phyloP scores from a whole-genome alignment of 2,888 invertebrate species.

The Esperia sulphurella region DNA sequence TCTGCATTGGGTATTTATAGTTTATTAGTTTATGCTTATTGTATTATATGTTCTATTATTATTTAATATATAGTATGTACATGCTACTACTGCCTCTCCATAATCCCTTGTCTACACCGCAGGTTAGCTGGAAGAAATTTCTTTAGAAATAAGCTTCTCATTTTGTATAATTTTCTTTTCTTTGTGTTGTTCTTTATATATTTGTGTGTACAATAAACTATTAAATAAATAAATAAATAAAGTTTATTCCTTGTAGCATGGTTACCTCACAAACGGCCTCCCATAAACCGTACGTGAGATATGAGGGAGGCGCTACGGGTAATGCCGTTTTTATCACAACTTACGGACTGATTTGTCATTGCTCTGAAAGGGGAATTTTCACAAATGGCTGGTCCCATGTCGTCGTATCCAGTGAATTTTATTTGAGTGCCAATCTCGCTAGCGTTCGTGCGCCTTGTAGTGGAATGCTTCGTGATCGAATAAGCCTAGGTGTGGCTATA shows the following conservation, averaged over 20 bases:
- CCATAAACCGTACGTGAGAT: conserved; percentile 11
- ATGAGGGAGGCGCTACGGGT: conserved; percentile 11
- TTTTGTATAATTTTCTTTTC: too few species aligned
- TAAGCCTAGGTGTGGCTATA: not conserved
- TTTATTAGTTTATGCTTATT: too few species aligned
- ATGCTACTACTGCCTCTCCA: too few species aligned
- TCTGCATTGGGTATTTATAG: too few species aligned
- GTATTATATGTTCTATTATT: too few species aligned
- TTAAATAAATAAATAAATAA: too few species aligned
- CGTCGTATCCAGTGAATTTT: not conserved
- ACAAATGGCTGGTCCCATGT: conserved; percentile 1
- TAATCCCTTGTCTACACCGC: too few species aligned
- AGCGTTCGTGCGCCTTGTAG: not conserved
- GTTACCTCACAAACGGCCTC: conserved; percentile 6
- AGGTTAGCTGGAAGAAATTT: too few species aligned
- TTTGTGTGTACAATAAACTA: too few species aligned
- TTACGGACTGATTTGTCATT: conserved; percentile 3
- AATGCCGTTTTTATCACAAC: conserved; percentile 21
- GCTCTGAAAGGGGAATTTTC: not conserved
- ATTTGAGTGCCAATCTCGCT: not conserved
- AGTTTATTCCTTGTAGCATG: not conserved
- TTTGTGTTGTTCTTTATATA: too few species aligned
- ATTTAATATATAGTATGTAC: too few species aligned
- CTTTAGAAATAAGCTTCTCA: too few species aligned
- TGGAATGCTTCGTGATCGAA: not conserved